Percentiles rank a stretch among this genome's conserved stretches.
Conservation (phyloP, 2,113 vertebrate genomes). For the Calcarius ornatus region DNA sequence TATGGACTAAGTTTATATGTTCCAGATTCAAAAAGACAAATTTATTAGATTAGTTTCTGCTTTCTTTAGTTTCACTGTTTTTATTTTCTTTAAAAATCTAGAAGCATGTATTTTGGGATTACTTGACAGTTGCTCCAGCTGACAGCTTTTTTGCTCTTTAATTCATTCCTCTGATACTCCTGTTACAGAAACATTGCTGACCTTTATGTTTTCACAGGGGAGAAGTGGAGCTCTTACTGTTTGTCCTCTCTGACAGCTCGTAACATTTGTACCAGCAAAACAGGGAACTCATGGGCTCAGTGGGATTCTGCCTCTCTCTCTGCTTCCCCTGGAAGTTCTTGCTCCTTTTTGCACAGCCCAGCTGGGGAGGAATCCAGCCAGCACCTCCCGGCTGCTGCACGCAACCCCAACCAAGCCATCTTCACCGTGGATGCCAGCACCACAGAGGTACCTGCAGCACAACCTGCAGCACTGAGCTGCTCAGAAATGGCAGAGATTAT, state of each 20-base stretch:
- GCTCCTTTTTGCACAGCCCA: slow-evolving; percentile 69
- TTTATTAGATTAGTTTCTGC: neutral
- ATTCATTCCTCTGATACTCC: neutral
- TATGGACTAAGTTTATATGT: neutral
- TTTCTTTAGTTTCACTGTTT: neutral
- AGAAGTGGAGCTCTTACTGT: slow-evolving; percentile 73
- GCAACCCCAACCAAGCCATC: slow-evolving; percentile 80
- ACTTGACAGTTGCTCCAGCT: neutral
- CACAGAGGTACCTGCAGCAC: slow-evolving; percentile 73
- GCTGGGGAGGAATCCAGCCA: slow-evolving; percentile 50
- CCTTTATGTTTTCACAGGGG: slow-evolving; percentile 63
- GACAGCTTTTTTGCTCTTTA: neutral
- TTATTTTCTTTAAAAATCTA: neutral
- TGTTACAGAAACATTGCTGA: neutral
- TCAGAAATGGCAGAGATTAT: fast-evolving
- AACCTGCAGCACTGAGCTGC: neutral
- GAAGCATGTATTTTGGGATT: neutral
- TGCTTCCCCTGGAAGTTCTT: slow-evolving; percentile 39
- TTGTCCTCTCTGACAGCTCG: slow-evolving; percentile 69
- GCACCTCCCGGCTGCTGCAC: slow-evolving; percentile 37
- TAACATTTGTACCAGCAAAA: slow-evolving; percentile 62
- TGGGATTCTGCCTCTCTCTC: slow-evolving; percentile 6
- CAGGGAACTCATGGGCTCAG: neutral
- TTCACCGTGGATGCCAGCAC: slow-evolving; percentile 79
- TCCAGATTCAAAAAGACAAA: neutral